Base-by-base conservation (phyloP, 1,140 invertebrate genomes). In the Cydia splendana region DNA sequence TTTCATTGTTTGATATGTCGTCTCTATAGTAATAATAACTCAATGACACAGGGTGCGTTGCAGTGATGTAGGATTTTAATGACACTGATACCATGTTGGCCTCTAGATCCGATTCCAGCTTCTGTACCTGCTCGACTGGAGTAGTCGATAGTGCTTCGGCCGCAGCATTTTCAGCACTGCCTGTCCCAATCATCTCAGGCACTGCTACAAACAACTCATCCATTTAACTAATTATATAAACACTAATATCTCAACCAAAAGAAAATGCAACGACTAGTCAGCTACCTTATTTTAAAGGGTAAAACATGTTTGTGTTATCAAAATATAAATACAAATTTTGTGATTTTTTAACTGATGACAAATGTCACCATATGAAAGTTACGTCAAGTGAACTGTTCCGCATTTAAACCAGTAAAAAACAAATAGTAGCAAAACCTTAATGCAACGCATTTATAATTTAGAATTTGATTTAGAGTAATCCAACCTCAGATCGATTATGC, bases 221-320 rank as follows among this genome's bases (percentile, higher is more conserved):
- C 48, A 48, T 48, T 67, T 30, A 38, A 57, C 75, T 12, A 28
- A 45, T 24, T 5, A 7, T 76, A 42, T 69, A 76, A 65, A 24
- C 7, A 18, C 53, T 13, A 67, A 48, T 9, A 48, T 62, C 67
- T n/a, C n/a, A n/a, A 76, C 3, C 24, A 48, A 24, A 4, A 15
- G 34, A n/a, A 73, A 30, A 42, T 18, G 10, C 1, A 51, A 62
- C 18, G 74, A 65, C 15, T 80, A 67, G 28, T 71, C 67, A 74
- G 65, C 65, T 86, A 89, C 88, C 84, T 91, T 87, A 87, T 84
- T 89, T 87, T 78, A 83, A 87, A 87, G 82, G 84, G 78, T 81
- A 83, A 85, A 82, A 87, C 88, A 91, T 91, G 85, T 84, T 90
- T 80, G 79, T 85, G 82, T 82, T 90, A 88, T 88, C 83, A 88